Conservation (phyloP, 2,888 invertebrate species). For the Selenia dentaria region DNA sequence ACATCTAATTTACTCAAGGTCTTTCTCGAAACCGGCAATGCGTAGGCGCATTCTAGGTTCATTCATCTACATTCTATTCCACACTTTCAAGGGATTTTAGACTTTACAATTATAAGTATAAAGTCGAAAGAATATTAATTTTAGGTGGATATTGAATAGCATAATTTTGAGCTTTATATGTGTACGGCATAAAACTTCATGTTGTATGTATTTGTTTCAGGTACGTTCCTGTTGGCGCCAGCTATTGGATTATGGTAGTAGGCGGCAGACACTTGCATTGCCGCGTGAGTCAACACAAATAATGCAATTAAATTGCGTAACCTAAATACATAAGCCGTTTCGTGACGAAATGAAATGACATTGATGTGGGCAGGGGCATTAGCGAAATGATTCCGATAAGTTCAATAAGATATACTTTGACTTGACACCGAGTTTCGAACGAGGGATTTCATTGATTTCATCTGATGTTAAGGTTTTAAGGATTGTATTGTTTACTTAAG, state of each 20-base stretch:
- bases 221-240: constrained; percentile 27
- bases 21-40: constrained; percentile 33
- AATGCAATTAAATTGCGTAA: constrained; percentile 32
- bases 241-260: constrained; percentile 53
- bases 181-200: background rate
- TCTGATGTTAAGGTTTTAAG: too few relatives aligned
- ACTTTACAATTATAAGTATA: background rate
- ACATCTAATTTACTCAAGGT: constrained; percentile 46
- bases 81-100: background rate
- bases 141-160: too few relatives aligned
- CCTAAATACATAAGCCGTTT: constrained; percentile 10
- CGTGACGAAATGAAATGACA: constrained; percentile 9
- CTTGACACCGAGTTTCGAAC: too few relatives aligned
- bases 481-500: too few relatives aligned
- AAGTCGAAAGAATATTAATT: too few relatives aligned
- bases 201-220: constrained; percentile 12
- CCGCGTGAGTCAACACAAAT: constrained; percentile 44
- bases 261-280: constrained; percentile 51
- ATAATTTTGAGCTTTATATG: background rate
- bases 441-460: too few relatives aligned
- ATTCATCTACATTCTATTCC: constrained; percentile 42
- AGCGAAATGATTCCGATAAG: constrained; percentile 1
- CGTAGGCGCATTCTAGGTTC: constrained; percentile 53
- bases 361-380: constrained; percentile 13
- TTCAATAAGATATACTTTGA: background rate